A percentile compares a stretch with the other conserved stretches of the same genome.
These are phyloP conservation scores for Dermatophagoides farinae DNA, from an alignment of 1,140 invertebrate genomes.

Conservation along the genomic window DNA sequence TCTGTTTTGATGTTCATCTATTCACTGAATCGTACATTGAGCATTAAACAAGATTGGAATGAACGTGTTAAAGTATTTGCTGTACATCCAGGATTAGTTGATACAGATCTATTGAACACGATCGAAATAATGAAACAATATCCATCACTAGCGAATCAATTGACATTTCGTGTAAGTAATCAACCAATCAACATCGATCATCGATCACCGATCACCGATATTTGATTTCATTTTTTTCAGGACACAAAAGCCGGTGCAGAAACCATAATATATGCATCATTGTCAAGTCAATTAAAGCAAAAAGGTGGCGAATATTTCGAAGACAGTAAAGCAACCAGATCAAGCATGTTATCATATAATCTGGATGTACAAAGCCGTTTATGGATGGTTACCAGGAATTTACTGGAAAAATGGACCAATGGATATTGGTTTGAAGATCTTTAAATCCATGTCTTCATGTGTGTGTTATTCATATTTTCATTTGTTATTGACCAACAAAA, in stretches of 20 bases:
- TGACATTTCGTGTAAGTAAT: neutral
- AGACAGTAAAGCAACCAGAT: constrained; percentile 33
- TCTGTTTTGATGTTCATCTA: constrained; percentile 53
- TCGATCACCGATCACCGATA: too few species aligned
- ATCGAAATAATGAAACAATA: neutral
- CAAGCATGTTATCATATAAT: constrained; percentile 30
- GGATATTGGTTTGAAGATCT: constrained; percentile 3
- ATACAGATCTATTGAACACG: constrained; percentile 48
- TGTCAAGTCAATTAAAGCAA: constrained; percentile 39
- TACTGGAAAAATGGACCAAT: constrained; percentile 16
- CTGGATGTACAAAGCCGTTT: constrained; percentile 32
- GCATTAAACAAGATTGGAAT: constrained; percentile 31
- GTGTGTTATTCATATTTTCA: neutral
- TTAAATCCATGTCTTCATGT: neutral
- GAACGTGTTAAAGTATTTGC: constrained; percentile 30
- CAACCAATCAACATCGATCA: neutral
- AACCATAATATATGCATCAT: constrained; percentile 45
- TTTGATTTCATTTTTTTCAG: constrained; percentile 2
- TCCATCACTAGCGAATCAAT: neutral
- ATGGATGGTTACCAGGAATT: constrained; percentile 25
- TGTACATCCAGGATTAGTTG: constrained; percentile 68
- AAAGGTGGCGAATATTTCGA: constrained; percentile 43
- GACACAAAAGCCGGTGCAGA: constrained; percentile 38
- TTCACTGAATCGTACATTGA: constrained; percentile 33
- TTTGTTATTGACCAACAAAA: too few species aligned